Base-by-base conservation (phyloP, 2,888 invertebrate species). In the Ctena decussata region DNA sequence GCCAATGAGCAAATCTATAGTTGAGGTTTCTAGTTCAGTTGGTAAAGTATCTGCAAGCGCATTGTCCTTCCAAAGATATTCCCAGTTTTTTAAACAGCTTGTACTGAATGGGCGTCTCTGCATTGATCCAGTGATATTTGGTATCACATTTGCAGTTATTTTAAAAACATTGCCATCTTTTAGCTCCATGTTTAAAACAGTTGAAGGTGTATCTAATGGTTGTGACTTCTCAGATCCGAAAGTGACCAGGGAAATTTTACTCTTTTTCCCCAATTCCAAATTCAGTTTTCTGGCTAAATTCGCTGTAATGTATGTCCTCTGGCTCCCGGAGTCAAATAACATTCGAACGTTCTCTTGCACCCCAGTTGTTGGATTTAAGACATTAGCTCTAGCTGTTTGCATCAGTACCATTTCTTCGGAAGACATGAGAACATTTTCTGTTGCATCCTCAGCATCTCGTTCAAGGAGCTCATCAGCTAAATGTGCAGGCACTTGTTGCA, bases 371-470 rank as follows among this genome's bases (percentile, higher is more conserved):
- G 30, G 32, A 71, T n/a, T n/a, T n/a, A n/a, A n/a, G n/a, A n/a
- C n/a, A n/a, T n/a, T n/a, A n/a, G n/a, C n/a, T n/a, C n/a, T n/a
- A n/a, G 32, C 49, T 44, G 41, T 81, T 27, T 81, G 80, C 75
- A 81, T 81, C 8, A 76, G 30, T 6, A 76, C 75, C 49, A 76
- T 80, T 76, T 80, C 80, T 49, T 60, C 72, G 18, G 72, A 72
- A 30, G 80, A 46, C 53, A 80, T 37, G 76, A 80, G 74, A 60
- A 60, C 80, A 76, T 46, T 80, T 70, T 80, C 80, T 32, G 32
- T 70, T 37, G 18, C 41, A 30, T 18, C 12, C n/a, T n/a, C n/a
- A n/a, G 32, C 70, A 24, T 70, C 37, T 8, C 35, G 35, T 11
- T 6, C 24, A 35, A 5, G 41, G 5, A 70, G 70, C 41, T 70